Conservation (phyloP, 2,888 invertebrate species). For the Acrobasis repandana region DNA sequence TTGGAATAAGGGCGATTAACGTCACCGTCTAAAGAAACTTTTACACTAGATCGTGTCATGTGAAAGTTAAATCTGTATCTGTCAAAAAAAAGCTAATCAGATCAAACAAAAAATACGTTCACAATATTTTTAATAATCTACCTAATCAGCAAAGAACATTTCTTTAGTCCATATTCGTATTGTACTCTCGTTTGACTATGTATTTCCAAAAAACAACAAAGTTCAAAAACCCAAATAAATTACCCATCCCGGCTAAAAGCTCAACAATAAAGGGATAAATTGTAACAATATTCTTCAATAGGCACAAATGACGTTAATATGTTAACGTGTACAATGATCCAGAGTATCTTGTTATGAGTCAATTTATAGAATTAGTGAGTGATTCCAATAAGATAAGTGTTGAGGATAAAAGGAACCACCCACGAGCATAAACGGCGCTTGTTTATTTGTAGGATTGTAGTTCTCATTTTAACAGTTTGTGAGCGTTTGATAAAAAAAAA, state of each 20-base stretch:
- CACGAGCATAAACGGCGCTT: slow-evolving; percentile 28
- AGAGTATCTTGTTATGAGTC: slow-evolving; percentile 51
- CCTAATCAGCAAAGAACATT: too few relatives aligned
- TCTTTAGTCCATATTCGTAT: too few relatives aligned
- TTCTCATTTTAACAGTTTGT: background rate
- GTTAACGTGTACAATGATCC: slow-evolving; percentile 39
- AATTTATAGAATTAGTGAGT: slow-evolving; percentile 42
- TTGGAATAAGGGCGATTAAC: too few relatives aligned
- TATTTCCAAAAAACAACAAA: background rate
- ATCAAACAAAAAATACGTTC: too few relatives aligned
- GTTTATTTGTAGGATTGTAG: slow-evolving; percentile 28
- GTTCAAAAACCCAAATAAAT: background rate
- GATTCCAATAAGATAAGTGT: slow-evolving; percentile 50
- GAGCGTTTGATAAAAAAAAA: too few relatives aligned
- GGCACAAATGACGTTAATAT: slow-evolving; percentile 44
- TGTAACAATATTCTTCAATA: slow-evolving; percentile 38
- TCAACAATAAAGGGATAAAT: slow-evolving; percentile 30
- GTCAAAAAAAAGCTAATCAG: too few relatives aligned
- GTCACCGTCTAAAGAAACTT: too few relatives aligned
- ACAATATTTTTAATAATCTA: too few relatives aligned
- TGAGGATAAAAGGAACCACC: slow-evolving; percentile 36
- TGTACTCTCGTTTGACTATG: too few relatives aligned
- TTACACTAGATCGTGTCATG: too few relatives aligned
- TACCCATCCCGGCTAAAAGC: background rate
- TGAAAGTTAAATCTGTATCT: too few relatives aligned